Conservation (phyloP, 2,888 invertebrate genomes). For the Brassicogethes aeneus region DNA sequence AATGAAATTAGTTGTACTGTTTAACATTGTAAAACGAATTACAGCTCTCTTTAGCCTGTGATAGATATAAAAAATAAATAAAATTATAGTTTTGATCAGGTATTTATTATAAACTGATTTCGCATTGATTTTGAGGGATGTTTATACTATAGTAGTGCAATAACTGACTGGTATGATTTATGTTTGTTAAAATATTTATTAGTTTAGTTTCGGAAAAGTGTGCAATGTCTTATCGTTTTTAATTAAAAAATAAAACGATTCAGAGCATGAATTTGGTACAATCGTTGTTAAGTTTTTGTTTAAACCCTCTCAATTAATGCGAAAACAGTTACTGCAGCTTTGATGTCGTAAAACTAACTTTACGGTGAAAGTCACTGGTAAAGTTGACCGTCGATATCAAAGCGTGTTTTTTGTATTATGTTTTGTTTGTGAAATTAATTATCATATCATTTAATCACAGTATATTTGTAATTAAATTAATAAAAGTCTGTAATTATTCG, state of each 20-base stretch:
- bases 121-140: too few relatives aligned
- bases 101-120: too few relatives aligned
- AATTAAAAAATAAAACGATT: constrained; percentile 15
- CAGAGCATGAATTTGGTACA: constrained; percentile 36
- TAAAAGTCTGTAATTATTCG: constrained; percentile 22
- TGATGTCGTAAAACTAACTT: too few relatives aligned
- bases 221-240: constrained; percentile 25
- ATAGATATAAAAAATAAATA: constrained; percentile 25
- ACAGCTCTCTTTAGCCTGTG: constrained; percentile 39
- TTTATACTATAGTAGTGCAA: constrained; percentile 13
- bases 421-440: constrained; percentile 8
- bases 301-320: neutral
- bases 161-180: constrained; percentile 10
- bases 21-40: constrained; percentile 11
- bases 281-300: constrained; percentile 26
- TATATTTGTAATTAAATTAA: constrained; percentile 17
- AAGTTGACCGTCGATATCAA: too few relatives aligned
- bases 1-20: neutral
- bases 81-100: too few relatives aligned
- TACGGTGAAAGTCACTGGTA: too few relatives aligned
- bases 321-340: constrained; percentile 14
- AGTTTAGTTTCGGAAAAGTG: constrained; percentile 16
- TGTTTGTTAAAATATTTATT: constrained; percentile 12
- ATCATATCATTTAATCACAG: constrained; percentile 22
- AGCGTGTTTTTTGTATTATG: too few relatives aligned